phyloP scores from a whole-genome alignment of 2,113 vertebrate genomes.

The Aegithalos caudatus region DNA sequence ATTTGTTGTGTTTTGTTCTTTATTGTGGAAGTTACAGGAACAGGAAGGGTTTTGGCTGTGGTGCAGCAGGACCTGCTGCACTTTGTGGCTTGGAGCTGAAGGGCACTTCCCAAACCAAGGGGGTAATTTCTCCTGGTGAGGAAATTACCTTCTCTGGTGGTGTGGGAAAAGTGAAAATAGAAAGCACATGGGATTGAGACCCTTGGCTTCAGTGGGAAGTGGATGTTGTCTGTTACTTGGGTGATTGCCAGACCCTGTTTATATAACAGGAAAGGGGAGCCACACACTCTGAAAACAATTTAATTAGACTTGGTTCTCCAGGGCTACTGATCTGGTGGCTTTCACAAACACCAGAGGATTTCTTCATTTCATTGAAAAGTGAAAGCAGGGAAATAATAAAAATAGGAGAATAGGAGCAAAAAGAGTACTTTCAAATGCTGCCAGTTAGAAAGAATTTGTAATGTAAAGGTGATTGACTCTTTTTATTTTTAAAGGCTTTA shows the following conservation, averaged over 20 bases:
- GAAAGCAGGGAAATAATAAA: not conserved
- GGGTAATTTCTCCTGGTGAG: not conserved
- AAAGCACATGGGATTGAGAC: not conserved
- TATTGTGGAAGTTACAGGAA: not conserved
- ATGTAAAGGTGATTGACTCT: not conserved
- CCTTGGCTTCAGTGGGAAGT: not conserved
- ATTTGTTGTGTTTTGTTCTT: not conserved
- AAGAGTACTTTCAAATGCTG: not conserved
- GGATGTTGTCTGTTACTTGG: not conserved
- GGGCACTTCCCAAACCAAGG: not conserved
- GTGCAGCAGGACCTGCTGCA: not conserved
- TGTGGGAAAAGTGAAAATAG: not conserved
- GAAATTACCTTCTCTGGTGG: not conserved
- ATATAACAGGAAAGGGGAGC: not conserved
- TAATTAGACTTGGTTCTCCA: not conserved
- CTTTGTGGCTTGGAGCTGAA: not conserved
- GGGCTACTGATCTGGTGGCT: not conserved
- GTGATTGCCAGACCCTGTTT: not conserved
- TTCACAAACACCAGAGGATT: not conserved
- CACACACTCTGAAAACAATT: not conserved
- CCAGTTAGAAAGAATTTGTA: not conserved
- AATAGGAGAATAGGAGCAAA: not conserved
- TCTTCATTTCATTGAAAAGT: not conserved
- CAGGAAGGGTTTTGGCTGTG: not conserved
- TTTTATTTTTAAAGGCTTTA: not conserved